These are phyloP conservation scores for Artibeus lituratus DNA, from an alignment of 2,797 vertebrate species.

Conservation along the genomic window DNA sequence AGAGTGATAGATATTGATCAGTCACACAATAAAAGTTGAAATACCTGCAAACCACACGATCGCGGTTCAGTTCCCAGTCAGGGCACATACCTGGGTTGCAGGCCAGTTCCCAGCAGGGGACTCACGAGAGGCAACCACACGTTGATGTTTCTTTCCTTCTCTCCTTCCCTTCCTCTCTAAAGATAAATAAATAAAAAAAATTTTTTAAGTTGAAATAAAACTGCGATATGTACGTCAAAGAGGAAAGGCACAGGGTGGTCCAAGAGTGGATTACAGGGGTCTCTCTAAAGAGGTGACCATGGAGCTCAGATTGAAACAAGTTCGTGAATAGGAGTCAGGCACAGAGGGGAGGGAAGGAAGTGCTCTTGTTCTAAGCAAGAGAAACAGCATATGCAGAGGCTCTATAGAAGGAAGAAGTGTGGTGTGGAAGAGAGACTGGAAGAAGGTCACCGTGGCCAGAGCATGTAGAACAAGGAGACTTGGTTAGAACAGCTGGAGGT, in stretches of 20 bases:
- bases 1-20: neutral
- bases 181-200: too few species aligned
- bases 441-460: neutral
- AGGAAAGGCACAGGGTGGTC: neutral
- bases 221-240: neutral
- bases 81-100: too few species aligned
- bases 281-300: neutral
- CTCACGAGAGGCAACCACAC: too few species aligned
- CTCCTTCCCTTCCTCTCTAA: too few species aligned
- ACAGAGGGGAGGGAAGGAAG: neutral
- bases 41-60: too few species aligned
- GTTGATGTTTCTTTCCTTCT: too few species aligned
- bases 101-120: too few species aligned
- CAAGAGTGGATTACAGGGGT: neutral
- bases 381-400: neutral
- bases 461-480: neutral
- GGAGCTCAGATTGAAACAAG: neutral
- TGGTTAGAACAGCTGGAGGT: neutral
- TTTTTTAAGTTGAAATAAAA: neutral
- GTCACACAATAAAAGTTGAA: neutral
- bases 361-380: neutral
- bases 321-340: neutral
- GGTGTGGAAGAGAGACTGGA: rapidly evolving
- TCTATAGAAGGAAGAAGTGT: neutral
- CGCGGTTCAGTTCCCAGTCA: too few species aligned